Evolutionary conservation across 2,888 invertebrate genomes (phyloP).

Genomic region (Alviniconcha strummeri): DNA sequence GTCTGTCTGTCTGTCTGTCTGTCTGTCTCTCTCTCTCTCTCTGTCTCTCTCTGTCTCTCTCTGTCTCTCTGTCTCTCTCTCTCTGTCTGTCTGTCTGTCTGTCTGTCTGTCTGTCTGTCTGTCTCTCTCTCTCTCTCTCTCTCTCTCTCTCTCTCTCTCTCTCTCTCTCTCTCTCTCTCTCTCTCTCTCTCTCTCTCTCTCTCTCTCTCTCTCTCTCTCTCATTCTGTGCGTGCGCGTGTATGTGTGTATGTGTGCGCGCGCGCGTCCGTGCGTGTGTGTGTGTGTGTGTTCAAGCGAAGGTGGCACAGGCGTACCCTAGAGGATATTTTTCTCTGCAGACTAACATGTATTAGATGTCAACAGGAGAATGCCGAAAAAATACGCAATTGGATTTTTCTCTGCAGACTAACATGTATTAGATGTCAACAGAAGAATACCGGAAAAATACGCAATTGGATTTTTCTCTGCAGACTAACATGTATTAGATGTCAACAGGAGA

Average conservation of each 20-base stretch:
- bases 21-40: not conserved
- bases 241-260: not conserved
- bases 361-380: no score
- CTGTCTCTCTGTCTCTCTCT: not conserved
- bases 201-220: not conserved
- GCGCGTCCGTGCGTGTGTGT: slow-evolving; percentile 1
- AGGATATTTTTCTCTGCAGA: no score
- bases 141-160: not conserved
- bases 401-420: no score
- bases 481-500: no score
- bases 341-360: no score
- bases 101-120: not conserved
- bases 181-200: not conserved
- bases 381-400: no score
- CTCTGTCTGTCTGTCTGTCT: not conserved
- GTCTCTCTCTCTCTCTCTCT: not conserved
- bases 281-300: not conserved
- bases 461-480: no score
- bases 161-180: not conserved
- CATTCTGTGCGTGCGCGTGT: not conserved
- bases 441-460: no score
- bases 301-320: no score
- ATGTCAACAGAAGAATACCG: no score
- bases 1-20: not conserved
- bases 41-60: not conserved